Conservation (phyloP, 2,888 invertebrate genomes). For the Drosophila parthenogenetica region DNA sequence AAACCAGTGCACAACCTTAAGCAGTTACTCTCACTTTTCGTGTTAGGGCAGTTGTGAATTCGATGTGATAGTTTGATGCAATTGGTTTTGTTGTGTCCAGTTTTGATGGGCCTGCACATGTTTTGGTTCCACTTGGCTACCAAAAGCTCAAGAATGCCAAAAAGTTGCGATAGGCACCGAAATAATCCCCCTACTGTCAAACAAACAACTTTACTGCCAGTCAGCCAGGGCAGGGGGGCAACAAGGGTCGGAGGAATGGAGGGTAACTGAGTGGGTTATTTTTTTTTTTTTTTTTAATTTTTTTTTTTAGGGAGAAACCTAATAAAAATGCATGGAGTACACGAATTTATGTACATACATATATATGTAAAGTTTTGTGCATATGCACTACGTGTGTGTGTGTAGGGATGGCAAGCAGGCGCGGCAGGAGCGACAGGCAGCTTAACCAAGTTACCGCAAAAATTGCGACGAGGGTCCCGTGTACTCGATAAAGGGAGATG, state of each 20-base stretch:
- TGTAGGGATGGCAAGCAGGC: neutral
- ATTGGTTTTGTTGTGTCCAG: constrained; percentile 12
- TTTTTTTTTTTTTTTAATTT: neutral
- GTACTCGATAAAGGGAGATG: constrained; percentile 2
- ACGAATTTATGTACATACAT: constrained; percentile 55
- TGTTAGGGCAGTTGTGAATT: neutral
- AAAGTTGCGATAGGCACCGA: constrained; percentile 49
- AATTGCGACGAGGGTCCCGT: constrained; percentile 63
- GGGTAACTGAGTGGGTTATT: constrained; percentile 9
- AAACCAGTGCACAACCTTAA: too few relatives aligned
- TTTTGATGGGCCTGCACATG: constrained; percentile 26
- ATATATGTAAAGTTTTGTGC: constrained; percentile 41
- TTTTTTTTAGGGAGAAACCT: constrained; percentile 44
- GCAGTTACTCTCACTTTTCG: neutral
- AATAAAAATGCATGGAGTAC: constrained; percentile 69
- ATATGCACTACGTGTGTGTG: constrained; percentile 23
- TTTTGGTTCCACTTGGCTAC: constrained; percentile 56
- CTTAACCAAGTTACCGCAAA: constrained; percentile 72
- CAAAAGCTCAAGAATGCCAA: constrained; percentile 59
- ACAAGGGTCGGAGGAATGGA: neutral
- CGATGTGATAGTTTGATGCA: neutral
- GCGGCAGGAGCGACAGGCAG: constrained; percentile 24
- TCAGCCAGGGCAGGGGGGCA: neutral
- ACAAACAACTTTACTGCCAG: constrained; percentile 14
- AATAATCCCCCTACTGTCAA: constrained; percentile 38